A percentile compares a stretch with the other conserved stretches of the same genome.
Conservation (phyloP, 1,140 invertebrate genomes). For the Euwallacea similis region DNA sequence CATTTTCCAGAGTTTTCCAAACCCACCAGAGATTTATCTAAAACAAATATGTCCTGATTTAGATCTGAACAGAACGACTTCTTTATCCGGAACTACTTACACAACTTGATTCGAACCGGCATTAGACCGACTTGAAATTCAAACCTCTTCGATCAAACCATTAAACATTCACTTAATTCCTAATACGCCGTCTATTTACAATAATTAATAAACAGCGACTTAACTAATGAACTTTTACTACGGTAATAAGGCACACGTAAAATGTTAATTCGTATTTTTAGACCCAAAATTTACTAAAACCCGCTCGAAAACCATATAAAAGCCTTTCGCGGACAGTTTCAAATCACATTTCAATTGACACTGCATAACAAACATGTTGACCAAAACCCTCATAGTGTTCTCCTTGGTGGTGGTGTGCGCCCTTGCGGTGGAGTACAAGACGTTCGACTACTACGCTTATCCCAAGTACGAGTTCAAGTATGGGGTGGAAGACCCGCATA, state of each 20-base stretch:
- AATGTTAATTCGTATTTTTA: constrained; percentile 27
- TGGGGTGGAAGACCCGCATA: constrained; percentile 60
- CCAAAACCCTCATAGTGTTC: constrained; percentile 18
- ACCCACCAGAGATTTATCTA: no score
- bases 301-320: constrained; percentile 9
- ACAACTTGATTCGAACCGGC: no score
- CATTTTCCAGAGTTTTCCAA: no score
- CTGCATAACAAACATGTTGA: constrained; percentile 13
- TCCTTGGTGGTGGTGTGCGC: constrained; percentile 17
- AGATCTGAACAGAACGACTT: no score
- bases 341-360: constrained; percentile 3
- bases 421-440: constrained; percentile 20
- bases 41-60: no score
- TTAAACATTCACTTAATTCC: no score
- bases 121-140: no score
- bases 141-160: no score
- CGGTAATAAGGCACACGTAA: not conserved
- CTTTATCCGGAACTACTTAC: no score
- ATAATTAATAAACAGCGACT: no score
- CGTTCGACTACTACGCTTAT: constrained; percentile 51
- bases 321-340: not conserved
- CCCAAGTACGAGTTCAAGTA: constrained; percentile 61
- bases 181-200: no score
- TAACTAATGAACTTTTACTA: not conserved
- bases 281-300: constrained; percentile 21